Evolutionary conservation across 2,113 vertebrate genomes (phyloP).

Genomic region (Megatriorchis doriae): DNA sequence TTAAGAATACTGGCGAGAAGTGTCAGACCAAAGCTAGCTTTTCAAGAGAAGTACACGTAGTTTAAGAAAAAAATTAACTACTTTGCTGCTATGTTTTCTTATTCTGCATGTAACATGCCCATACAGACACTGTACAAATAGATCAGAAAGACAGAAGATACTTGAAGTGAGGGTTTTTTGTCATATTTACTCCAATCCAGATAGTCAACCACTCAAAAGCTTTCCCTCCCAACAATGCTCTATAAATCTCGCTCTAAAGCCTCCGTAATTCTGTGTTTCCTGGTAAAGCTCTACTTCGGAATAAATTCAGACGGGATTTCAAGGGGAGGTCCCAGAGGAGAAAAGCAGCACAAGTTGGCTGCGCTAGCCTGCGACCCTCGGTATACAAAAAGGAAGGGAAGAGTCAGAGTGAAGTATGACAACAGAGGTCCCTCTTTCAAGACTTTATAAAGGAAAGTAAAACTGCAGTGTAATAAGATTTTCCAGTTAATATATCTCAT

Average conservation of each 20-base stretch:
- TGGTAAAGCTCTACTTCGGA: background rate
- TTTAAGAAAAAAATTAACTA: background rate
- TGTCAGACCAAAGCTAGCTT: background rate
- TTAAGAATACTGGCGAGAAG: background rate
- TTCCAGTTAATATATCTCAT: conserved; percentile 5
- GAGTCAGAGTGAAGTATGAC: background rate
- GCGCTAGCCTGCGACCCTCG: background rate
- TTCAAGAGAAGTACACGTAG: background rate
- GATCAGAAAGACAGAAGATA: background rate
- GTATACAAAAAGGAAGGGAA: background rate
- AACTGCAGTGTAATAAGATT: background rate
- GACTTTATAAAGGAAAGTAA: background rate
- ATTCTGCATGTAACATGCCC: background rate
- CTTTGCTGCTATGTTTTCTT: background rate
- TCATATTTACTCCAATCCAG: background rate
- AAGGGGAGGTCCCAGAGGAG: background rate
- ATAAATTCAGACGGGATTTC: background rate
- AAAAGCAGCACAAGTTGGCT: background rate
- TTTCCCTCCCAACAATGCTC: background rate
- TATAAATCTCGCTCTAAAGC: background rate
- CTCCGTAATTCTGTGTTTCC: background rate
- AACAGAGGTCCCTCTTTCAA: background rate
- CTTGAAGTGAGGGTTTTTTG: background rate
- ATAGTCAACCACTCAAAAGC: background rate
- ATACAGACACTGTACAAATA: background rate